Percentiles rank a stretch among this genome's conserved stretches.
These are phyloP conservation scores for Epiperipatus broadwayi DNA, from an alignment of 2,888 invertebrate species.

Conservation along the genomic window DNA sequence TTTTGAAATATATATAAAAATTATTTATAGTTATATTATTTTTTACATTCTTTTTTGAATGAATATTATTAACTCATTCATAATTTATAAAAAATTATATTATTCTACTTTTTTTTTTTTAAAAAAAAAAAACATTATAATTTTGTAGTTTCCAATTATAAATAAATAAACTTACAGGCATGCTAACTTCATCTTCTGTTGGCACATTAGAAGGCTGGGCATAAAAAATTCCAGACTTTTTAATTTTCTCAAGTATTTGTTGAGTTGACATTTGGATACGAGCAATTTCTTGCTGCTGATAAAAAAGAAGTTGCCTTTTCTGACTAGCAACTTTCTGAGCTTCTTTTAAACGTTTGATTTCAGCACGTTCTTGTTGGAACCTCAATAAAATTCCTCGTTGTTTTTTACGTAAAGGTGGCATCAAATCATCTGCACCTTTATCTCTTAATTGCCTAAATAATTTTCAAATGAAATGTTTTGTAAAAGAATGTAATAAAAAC, in stretches of 20 bases:
- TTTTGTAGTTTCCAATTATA: too few species aligned
- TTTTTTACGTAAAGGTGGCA: constrained; percentile 43
- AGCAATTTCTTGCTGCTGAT: constrained; percentile 25
- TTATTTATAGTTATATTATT: too few species aligned
- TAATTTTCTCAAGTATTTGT: constrained; percentile 15
- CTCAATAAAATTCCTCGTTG: constrained; percentile 44
- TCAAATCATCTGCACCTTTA: constrained; percentile 37
- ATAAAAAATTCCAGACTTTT: constrained; percentile 9
- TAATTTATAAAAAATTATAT: too few species aligned
- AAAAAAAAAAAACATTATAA: too few species aligned
- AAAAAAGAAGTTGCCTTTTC: constrained; percentile 23
- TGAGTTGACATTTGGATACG: constrained; percentile 18
- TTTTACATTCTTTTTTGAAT: too few species aligned
- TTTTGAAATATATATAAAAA: too few species aligned
- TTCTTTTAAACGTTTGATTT: constrained; percentile 38
- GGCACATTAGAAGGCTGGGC: constrained; percentile 19
- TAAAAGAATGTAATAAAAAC: constrained; percentile 7
- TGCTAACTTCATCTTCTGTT: constrained; percentile 23
- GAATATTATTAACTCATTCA: too few species aligned
- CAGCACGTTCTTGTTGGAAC: constrained; percentile 45
- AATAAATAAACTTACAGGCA: constrained; percentile 19
- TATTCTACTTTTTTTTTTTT: too few species aligned
- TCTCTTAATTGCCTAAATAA: constrained; percentile 31
- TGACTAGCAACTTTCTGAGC: constrained; percentile 23
- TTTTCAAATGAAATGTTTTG: constrained; percentile 4